A percentile compares a stretch with the other conserved stretches of the same genome.
These are phyloP conservation scores for Drosophila kanekoi DNA, from an alignment of 2,888 invertebrate species.

Conservation along the genomic window DNA sequence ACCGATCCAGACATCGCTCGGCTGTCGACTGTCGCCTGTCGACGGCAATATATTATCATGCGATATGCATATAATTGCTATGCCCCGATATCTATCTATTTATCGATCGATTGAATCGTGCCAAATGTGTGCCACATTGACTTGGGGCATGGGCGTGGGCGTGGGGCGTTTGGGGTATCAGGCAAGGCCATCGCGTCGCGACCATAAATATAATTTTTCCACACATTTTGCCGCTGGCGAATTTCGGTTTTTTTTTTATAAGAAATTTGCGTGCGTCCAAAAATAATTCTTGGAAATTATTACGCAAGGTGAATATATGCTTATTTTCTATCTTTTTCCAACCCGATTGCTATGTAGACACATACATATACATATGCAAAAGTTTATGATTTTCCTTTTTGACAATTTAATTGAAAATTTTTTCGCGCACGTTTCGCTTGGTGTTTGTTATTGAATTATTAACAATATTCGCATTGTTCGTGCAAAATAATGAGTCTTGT, in stretches of 20 bases:
- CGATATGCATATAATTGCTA: conserved; percentile 66
- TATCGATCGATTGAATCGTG: conserved; percentile 59
- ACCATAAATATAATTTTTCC: conserved; percentile 45
- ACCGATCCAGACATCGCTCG: conserved; percentile 50
- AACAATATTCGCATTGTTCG: conserved; percentile 61
- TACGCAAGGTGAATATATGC: conserved; percentile 48
- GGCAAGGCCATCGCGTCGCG: conserved; percentile 44
- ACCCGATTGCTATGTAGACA: not conserved
- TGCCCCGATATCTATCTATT: conserved; percentile 44
- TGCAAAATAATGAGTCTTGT: conserved; percentile 68
- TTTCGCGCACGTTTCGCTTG: conserved; percentile 55
- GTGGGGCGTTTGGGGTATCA: conserved; percentile 19
- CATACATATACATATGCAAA: conserved; percentile 13
- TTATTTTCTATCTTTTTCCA: conserved; percentile 5
- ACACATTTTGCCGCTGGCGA: conserved; percentile 40
- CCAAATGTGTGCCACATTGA: conserved; percentile 73
- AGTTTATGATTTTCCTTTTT: conserved; percentile 37
- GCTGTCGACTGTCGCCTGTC: conserved; percentile 3
- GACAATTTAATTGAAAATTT: conserved; percentile 56
- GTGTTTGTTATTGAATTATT: conserved; percentile 66
- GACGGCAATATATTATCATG: conserved; percentile 16
- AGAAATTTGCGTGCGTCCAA: conserved; percentile 49
- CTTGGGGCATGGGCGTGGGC: conserved; percentile 18
- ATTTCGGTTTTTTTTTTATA: conserved; percentile 22
- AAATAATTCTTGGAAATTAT: conserved; percentile 57